These are phyloP conservation scores for Meriones unguiculatus DNA, from an alignment of 2,113 vertebrate species.

Conservation along the genomic window DNA sequence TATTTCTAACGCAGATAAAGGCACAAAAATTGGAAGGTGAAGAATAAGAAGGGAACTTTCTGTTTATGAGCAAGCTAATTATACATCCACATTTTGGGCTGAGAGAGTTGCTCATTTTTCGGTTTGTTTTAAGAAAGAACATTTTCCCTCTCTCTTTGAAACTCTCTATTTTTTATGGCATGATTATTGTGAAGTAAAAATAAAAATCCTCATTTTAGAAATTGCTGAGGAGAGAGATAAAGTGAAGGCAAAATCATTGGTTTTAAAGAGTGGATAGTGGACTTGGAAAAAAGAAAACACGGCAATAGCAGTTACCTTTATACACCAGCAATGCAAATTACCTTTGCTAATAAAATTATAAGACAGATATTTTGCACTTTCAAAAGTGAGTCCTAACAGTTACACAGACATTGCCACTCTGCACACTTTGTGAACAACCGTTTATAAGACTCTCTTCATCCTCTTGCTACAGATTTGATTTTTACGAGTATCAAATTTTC, in stretches of 20 bases:
- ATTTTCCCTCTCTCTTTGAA: not conserved
- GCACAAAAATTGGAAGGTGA: not conserved
- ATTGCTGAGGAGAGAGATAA: not conserved
- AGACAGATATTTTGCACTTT: not conserved
- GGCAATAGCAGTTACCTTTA: not conserved
- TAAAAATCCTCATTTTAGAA: not conserved
- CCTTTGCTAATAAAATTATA: slow-evolving; percentile 10
- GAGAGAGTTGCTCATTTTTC: not conserved
- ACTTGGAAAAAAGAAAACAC: not conserved
- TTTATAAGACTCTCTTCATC: slow-evolving; percentile 26
- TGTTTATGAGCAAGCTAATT: not conserved
- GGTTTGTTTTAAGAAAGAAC: not conserved
- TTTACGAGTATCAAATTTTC: slow-evolving; percentile 55
- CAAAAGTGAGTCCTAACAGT: not conserved
- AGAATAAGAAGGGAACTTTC: not conserved
- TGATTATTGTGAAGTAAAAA: slow-evolving; percentile 3
- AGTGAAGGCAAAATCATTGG: not conserved
- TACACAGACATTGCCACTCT: not conserved
- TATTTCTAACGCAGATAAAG: not conserved
- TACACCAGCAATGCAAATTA: not conserved
- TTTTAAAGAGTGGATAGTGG: not conserved
- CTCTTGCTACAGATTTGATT: slow-evolving; percentile 62
- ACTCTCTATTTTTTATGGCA: not conserved
- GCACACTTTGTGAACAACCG: not conserved
- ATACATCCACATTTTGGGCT: not conserved